phyloP scores from a whole-genome alignment of 2,888 invertebrate species.

The Drosophila anomalata region DNA sequence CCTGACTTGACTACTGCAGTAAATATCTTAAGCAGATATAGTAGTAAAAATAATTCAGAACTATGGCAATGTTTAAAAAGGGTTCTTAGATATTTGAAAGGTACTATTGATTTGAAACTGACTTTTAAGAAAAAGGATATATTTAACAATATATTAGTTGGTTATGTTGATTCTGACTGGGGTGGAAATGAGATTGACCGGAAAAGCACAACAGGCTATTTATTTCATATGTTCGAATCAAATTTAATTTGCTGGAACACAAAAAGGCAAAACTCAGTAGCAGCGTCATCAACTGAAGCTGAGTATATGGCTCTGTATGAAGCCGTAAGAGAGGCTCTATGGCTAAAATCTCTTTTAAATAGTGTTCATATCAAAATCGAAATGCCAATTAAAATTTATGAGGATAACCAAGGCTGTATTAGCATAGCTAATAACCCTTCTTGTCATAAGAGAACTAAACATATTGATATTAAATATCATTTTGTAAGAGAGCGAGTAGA shows the following conservation, averaged over 20 bases:
- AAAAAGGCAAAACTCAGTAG: constrained; percentile 41
- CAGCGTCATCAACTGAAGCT: constrained; percentile 45
- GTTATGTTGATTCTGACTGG: too few species aligned
- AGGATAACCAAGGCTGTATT: not conserved
- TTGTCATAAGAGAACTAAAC: constrained; percentile 48
- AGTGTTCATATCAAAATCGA: not conserved
- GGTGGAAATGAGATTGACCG: too few species aligned
- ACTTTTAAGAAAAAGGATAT: too few species aligned
- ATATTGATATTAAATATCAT: constrained; percentile 54
- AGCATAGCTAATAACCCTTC: constrained; percentile 42
- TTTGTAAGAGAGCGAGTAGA: constrained; percentile 48
- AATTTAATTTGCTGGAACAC: constrained; percentile 45
- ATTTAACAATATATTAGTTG: too few species aligned
- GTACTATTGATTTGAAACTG: too few species aligned
- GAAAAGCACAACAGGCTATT: constrained; percentile 36
- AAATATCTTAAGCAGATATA: too few species aligned
- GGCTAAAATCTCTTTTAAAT: not conserved
- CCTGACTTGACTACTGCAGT: too few species aligned
- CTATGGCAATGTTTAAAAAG: too few species aligned
- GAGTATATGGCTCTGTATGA: constrained; percentile 51
- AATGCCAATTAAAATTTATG: not conserved
- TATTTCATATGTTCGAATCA: constrained; percentile 46
- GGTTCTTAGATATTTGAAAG: too few species aligned
- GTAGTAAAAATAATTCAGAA: too few species aligned
- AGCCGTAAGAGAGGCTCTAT: constrained; percentile 8